These are phyloP conservation scores for Gryllus longicercus DNA, from an alignment of 2,888 invertebrate species.

Conservation along the genomic window DNA sequence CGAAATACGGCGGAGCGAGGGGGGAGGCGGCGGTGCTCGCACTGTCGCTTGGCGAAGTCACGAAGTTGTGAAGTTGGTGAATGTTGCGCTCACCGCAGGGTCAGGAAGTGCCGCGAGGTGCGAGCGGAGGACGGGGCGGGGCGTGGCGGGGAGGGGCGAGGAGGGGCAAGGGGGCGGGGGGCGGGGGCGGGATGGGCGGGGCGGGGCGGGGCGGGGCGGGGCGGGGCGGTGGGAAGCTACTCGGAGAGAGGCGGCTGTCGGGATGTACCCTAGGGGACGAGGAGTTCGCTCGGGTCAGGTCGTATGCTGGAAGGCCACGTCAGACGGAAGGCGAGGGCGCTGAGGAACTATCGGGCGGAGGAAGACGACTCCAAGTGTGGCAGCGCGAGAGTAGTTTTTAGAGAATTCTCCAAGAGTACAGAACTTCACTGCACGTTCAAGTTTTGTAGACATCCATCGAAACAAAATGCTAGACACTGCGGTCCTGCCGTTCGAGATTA, in stretches of 20 bases:
- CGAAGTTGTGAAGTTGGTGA: constrained; percentile 8
- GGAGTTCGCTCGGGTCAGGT: background rate
- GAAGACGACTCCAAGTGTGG: no score
- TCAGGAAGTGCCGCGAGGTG: background rate
- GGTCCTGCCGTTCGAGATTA: no score
- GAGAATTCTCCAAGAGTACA: no score
- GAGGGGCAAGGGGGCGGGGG: background rate
- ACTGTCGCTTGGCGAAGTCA: background rate
- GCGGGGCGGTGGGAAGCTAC: background rate
- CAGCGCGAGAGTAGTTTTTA: no score
- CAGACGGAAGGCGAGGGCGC: background rate
- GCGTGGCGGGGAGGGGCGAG: background rate
- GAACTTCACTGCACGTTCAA: no score
- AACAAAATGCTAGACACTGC: no score
- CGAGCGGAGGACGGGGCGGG: background rate
- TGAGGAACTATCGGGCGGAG: no score
- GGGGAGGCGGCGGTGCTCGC: background rate
- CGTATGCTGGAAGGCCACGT: background rate
- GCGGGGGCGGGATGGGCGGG: background rate
- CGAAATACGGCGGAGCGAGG: background rate
- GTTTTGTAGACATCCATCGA: no score
- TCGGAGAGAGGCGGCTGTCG: background rate
- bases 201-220: background rate
- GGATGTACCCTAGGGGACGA: background rate
- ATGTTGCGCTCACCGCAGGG: background rate